Percentiles rank a stretch among this genome's conserved stretches.
These are phyloP conservation scores for Drosophila lacicola DNA, from an alignment of 2,888 invertebrate genomes.

Conservation along the genomic window DNA sequence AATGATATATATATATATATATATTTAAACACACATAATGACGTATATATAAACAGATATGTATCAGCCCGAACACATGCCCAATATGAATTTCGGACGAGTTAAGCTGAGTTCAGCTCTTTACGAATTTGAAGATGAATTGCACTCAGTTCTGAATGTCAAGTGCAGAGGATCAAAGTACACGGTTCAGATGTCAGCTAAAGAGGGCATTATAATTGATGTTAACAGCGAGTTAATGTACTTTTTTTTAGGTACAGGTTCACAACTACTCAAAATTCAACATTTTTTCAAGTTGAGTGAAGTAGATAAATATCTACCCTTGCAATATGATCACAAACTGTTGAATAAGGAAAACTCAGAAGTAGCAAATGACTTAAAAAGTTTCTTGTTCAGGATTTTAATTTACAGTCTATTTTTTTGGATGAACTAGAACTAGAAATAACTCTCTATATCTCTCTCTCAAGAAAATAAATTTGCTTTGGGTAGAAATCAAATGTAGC, in stretches of 20 bases:
- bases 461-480: no score
- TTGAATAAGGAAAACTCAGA: no score
- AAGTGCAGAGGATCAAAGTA: slow-evolving; percentile 29
- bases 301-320: slow-evolving; percentile 3
- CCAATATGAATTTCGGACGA: slow-evolving; percentile 36
- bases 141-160: slow-evolving; percentile 31
- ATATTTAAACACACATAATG: background rate
- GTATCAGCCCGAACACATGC: slow-evolving; percentile 14
- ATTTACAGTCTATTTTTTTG: no score
- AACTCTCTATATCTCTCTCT: no score
- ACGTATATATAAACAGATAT: slow-evolving; percentile 5
- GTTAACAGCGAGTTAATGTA: slow-evolving; percentile 23
- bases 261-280: slow-evolving; percentile 15
- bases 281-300: background rate
- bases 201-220: slow-evolving; percentile 23
- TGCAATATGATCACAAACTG: no score
- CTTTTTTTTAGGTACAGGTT: slow-evolving; percentile 24
- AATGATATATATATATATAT: slow-evolving; percentile 48
- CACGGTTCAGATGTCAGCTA: slow-evolving; percentile 45
- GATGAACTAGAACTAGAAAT: no score
- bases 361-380: no score
- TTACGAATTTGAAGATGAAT: slow-evolving; percentile 37
- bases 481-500: no score
- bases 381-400: no score
- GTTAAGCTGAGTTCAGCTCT: slow-evolving; percentile 19